Percentiles rank a stretch among this genome's conserved stretches.
phyloP scores from a whole-genome alignment of 2,113 vertebrate genomes.

The Poeciliopsis retropinna region DNA sequence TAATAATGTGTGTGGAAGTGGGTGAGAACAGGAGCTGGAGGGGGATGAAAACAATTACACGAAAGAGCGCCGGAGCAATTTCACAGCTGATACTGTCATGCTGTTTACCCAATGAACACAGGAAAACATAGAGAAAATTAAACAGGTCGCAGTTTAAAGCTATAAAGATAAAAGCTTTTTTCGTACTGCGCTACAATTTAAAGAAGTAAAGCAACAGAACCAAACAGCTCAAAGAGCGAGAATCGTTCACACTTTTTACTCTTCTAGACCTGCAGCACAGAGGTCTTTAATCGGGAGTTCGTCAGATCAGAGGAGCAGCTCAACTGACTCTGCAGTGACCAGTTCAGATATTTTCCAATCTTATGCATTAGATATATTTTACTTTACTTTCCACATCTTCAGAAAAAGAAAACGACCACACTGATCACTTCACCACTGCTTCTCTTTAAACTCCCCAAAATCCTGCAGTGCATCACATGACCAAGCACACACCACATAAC shows the following conservation, averaged over 20 bases:
- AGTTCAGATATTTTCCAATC: not conserved
- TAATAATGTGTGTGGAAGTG: slow-evolving; percentile 24
- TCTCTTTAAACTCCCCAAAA: too few species aligned
- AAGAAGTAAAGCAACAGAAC: slow-evolving; percentile 6
- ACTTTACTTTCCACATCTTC: too few species aligned
- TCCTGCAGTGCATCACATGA: too few species aligned
- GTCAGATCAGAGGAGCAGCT: slow-evolving; percentile 37
- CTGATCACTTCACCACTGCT: too few species aligned
- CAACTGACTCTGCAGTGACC: slow-evolving; percentile 3
- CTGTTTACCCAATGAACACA: slow-evolving; percentile 28
- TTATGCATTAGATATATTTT: too few species aligned
- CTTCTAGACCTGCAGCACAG: slow-evolving; percentile 9
- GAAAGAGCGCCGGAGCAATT: slow-evolving; percentile 26
- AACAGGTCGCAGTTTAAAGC: slow-evolving; percentile 31
- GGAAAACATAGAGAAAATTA: slow-evolving; percentile 19
- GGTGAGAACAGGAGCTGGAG: slow-evolving; percentile 1
- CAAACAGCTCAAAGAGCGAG: not conserved
- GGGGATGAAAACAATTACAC: slow-evolving; percentile 33
- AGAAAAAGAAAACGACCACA: too few species aligned
- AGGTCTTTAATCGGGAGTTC: slow-evolving; percentile 23
- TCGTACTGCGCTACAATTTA: not conserved
- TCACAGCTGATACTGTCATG: slow-evolving; percentile 38
- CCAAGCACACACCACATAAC: too few species aligned
- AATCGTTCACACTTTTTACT: not conserved
- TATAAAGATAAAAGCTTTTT: slow-evolving; percentile 22